Percentiles rank a stretch among this genome's conserved stretches.
Conservation (phyloP, 64 coral and sea anemone genomes). For the Trachythela sp. region DNA sequence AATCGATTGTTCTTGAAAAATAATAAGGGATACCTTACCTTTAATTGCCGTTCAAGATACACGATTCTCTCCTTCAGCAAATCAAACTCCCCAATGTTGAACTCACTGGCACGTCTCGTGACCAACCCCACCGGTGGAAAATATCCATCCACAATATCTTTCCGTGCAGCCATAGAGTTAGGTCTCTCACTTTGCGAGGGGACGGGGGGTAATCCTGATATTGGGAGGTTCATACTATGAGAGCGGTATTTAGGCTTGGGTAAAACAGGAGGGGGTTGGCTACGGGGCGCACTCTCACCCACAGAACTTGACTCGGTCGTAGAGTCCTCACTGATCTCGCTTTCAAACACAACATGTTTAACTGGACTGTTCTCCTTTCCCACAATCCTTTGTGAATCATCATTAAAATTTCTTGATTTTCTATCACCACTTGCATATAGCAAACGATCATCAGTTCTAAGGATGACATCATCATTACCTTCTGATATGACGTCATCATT, state of each 20-base stretch:
- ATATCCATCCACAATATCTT: constrained; percentile 34
- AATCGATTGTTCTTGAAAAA: not conserved
- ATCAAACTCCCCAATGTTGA: constrained; percentile 87
- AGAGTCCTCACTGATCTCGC: not conserved
- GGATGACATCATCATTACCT: not conserved
- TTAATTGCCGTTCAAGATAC: constrained; percentile 79
- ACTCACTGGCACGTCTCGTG: constrained; percentile 52
- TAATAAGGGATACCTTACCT: constrained; percentile 25
- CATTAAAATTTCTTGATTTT: not conserved
- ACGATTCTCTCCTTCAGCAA: constrained; percentile 76
- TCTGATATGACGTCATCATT: not conserved
- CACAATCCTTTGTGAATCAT: not conserved
- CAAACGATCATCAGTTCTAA: not conserved
- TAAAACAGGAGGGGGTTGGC: not conserved
- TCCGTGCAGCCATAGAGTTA: constrained; percentile 21
- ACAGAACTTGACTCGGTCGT: not conserved
- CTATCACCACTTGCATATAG: not conserved
- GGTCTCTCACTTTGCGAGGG: not conserved
- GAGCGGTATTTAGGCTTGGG: not conserved
- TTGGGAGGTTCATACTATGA: not conserved
- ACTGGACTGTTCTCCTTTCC: not conserved
- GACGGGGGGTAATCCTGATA: not conserved
- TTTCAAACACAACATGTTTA: not conserved
- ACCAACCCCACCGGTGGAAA: constrained; percentile 76
- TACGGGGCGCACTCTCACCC: not conserved